These are phyloP conservation scores for Athene noctua DNA, from an alignment of 2,113 vertebrate species.

Conservation along the genomic window DNA sequence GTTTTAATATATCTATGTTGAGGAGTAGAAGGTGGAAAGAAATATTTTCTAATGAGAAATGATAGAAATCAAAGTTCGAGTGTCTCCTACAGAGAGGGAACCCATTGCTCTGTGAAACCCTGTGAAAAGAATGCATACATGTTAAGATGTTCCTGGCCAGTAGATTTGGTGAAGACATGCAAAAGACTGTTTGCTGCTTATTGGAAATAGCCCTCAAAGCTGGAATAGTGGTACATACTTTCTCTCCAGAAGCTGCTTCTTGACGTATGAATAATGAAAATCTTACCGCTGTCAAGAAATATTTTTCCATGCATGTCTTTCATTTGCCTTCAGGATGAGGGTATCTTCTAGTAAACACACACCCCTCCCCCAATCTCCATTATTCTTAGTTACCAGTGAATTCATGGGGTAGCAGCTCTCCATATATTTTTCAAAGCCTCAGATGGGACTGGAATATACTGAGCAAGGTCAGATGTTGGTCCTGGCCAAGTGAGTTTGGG, in stretches of 20 bases:
- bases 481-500: no score
- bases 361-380: not conserved
- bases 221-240: not conserved
- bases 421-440: not conserved
- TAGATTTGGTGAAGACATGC: not conserved
- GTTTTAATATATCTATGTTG: not conserved
- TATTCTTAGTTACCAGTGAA: not conserved
- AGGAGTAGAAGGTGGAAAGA: not conserved
- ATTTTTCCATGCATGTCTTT: not conserved
- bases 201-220: not conserved
- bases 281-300: not conserved
- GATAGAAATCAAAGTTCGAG: not conserved
- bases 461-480: not conserved
- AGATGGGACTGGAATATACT: not conserved
- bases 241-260: not conserved
- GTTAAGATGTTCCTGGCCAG: not conserved
- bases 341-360: not conserved
- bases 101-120: not conserved
- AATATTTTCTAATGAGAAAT: not conserved
- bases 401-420: not conserved
- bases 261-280: not conserved
- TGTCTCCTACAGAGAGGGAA: not conserved
- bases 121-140: not conserved
- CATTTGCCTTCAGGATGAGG: not conserved
- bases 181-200: not conserved